Conservation (phyloP, 2,113 vertebrate genomes). For the Pluvialis apricaria region DNA sequence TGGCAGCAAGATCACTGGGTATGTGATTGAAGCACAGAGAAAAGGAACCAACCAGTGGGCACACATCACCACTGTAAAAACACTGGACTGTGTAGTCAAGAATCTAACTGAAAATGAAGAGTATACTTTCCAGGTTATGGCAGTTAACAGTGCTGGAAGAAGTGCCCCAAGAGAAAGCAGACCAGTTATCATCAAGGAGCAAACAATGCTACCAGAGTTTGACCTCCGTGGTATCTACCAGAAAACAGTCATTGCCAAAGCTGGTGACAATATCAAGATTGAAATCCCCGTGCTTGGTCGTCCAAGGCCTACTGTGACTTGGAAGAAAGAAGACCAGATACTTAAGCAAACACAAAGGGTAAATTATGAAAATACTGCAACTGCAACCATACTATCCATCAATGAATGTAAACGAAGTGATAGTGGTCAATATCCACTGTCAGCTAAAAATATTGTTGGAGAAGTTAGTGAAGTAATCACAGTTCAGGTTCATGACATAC, state of each 20-base stretch:
- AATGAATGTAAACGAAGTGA: slow-evolving; percentile 88
- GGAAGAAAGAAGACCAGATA: slow-evolving; percentile 89
- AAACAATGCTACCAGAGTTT: slow-evolving; percentile 89
- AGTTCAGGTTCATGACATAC: slow-evolving; percentile 93
- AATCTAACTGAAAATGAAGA: slow-evolving; percentile 96
- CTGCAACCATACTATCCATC: slow-evolving; percentile 87
- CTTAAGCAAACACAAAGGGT: slow-evolving; percentile 90
- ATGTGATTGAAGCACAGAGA: slow-evolving; percentile 94
- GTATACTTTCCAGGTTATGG: slow-evolving; percentile 95
- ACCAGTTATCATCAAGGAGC: slow-evolving; percentile 86
- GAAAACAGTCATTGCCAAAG: slow-evolving; percentile 92
- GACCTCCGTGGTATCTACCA: slow-evolving; percentile 91
- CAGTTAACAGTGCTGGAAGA: slow-evolving; percentile 92
- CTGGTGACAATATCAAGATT: slow-evolving; percentile 94
- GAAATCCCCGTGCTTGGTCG: slow-evolving; percentile 95
- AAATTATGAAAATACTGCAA: slow-evolving; percentile 87
- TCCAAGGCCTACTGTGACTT: slow-evolving; percentile 90
- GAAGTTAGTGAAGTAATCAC: slow-evolving; percentile 88
- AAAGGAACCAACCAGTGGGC: slow-evolving; percentile 93
- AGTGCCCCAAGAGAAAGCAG: slow-evolving; percentile 91
- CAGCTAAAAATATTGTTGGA: slow-evolving; percentile 92
- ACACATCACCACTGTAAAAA: slow-evolving; percentile 89
- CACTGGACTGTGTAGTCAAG: slow-evolving; percentile 85
- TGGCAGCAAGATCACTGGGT: slow-evolving; percentile 93
- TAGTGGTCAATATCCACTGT: slow-evolving; percentile 85